Percentiles rank a stretch among this genome's conserved stretches.
These are phyloP conservation scores for Fragum sueziense DNA, from an alignment of 2,888 invertebrate genomes.

Conservation along the genomic window DNA sequence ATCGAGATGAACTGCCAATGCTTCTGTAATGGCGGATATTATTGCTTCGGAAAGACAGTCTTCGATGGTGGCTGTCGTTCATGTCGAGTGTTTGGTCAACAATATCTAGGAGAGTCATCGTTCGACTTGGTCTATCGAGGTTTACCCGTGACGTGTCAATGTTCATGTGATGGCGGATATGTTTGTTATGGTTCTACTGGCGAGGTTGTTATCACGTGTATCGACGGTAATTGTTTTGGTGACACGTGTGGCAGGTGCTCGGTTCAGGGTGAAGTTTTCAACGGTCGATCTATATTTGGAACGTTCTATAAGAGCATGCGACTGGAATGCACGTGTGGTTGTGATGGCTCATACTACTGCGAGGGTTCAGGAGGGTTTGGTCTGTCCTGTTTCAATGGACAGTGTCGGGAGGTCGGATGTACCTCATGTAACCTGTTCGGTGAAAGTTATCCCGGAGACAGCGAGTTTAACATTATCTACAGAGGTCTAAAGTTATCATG, in stretches of 20 bases:
- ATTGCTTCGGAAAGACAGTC: slow-evolving; percentile 44
- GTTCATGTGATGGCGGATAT: slow-evolving; percentile 49
- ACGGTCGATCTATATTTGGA: slow-evolving; percentile 49
- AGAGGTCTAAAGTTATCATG: slow-evolving; percentile 48
- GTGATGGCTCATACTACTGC: slow-evolving; percentile 71
- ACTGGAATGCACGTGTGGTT: slow-evolving; percentile 68
- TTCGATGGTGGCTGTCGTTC: slow-evolving; percentile 36
- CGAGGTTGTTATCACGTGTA: slow-evolving; percentile 34
- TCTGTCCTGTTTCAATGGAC: slow-evolving; percentile 47
- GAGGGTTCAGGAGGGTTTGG: slow-evolving; percentile 48
- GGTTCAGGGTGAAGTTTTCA: slow-evolving; percentile 40
- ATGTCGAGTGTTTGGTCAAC: slow-evolving; percentile 38
- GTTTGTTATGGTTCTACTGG: slow-evolving; percentile 41
- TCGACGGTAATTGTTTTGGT: slow-evolving; percentile 46
- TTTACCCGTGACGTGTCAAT: slow-evolving; percentile 38
- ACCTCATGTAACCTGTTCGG: slow-evolving; percentile 47
- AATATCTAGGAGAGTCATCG: slow-evolving; percentile 33
- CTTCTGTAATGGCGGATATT: slow-evolving; percentile 63
- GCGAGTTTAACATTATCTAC: slow-evolving; percentile 41
- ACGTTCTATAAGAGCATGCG: slow-evolving; percentile 36
- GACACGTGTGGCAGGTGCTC: slow-evolving; percentile 40
- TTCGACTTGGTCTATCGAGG: slow-evolving; percentile 49
- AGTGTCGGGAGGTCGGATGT: slow-evolving; percentile 53
- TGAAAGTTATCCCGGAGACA: slow-evolving; percentile 26
- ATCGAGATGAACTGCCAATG: slow-evolving; percentile 60